Evolutionary conservation across 2,888 invertebrate species (phyloP), one percentile per base, ranked within the genome.

Genomic region (Nebria brevicollis): DNA sequence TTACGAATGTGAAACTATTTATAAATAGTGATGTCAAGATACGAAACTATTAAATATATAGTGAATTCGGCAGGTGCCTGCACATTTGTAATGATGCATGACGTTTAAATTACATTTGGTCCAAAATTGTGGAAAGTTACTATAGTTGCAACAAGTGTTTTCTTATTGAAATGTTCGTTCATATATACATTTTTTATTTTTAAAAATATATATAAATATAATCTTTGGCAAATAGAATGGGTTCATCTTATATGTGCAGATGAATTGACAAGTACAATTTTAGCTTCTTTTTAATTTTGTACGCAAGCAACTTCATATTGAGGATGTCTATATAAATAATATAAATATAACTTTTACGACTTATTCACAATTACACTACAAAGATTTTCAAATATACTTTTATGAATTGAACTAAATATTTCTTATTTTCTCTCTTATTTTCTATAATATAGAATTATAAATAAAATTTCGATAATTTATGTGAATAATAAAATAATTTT

Each of bases 161-260:
- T 54, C 54, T 54, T 8, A 54, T 54, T 54, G 13, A 54, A 54
- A 54, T 54, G 2, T 11, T 54, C 34, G 34, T 34, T 2, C 34
- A 34, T 34, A 34, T 34, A 34, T 54, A 54, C 0, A 54, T 13
- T 7, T 54, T 6, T 54, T 54, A 11, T 54, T 54, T 20, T 54
- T 54, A 13, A 13, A 54, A 54, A 13, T 2, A 34, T 34, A 6
- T 54, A 54, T 54, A 54, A 54, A 54, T 54, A 54, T 13, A 54
- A 54, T 7, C 13, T 54, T 54, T 54, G 54, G 54, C 54, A 54
- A 70, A 20, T 13, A 25, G 15, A 68, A 70, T 70, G 70, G 13
- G 20, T 70, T 70, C 70, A 70, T 4, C 66, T 66, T 25, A 66
- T 70, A 70, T 70, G 13, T 70, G 20, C 70, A 70, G 70, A 70